These are phyloP conservation scores for Chromobotia macracanthus DNA, from an alignment of 2,797 vertebrate genomes.

Conservation along the genomic window DNA sequence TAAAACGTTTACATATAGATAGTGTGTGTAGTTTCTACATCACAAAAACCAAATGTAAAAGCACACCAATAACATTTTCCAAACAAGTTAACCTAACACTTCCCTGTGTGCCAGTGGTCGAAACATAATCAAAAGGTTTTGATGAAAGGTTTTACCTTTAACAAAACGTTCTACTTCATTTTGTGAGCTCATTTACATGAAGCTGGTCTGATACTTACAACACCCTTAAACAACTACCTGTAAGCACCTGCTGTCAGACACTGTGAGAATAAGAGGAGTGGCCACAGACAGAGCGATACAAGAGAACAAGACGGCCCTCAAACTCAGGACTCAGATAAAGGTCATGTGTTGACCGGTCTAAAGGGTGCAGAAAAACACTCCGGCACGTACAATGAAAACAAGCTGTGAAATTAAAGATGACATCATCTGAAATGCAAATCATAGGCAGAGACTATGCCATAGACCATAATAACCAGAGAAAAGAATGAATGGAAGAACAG, in stretches of 20 bases:
- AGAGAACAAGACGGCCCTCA: not conserved
- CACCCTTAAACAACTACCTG: not conserved
- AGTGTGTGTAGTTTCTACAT: too few species aligned
- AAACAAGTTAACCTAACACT: not conserved
- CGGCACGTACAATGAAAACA: not conserved
- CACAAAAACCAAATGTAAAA: too few species aligned
- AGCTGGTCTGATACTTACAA: too few species aligned
- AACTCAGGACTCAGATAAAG: slow-evolving; percentile 13
- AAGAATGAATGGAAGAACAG: slow-evolving; percentile 33
- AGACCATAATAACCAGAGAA: slow-evolving; percentile 26
- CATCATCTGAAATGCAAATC: slow-evolving; percentile 38
- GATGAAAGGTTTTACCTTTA: not conserved
- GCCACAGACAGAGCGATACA: not conserved
- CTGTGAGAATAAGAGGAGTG: not conserved
- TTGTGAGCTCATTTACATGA: not conserved
- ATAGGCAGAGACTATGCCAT: not conserved
- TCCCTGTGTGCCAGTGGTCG: not conserved
- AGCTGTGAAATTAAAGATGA: slow-evolving; percentile 19
- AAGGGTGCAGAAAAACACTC: not conserved
- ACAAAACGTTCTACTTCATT: not conserved
- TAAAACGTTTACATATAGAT: too few species aligned
- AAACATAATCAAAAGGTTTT: too few species aligned
- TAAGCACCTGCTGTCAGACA: too few species aligned
- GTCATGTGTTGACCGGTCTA: not conserved
- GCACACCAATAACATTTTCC: too few species aligned